Conservation (phyloP, 2,888 invertebrate species). For the Rhagonycha fulva region DNA sequence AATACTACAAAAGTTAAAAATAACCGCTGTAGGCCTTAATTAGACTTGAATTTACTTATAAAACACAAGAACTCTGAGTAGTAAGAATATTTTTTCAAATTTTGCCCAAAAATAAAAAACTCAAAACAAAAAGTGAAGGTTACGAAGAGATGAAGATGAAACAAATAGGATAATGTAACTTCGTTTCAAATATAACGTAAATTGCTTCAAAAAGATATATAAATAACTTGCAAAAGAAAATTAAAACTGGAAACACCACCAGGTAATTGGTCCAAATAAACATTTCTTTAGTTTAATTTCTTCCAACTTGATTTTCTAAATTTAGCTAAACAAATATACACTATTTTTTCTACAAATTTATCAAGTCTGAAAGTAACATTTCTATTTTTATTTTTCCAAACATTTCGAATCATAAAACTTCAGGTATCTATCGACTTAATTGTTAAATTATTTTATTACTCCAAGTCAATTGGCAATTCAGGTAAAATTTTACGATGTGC, state of each 20-base stretch:
- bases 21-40: not conserved
- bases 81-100: not conserved
- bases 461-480: not conserved
- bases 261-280: not conserved
- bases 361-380: not conserved
- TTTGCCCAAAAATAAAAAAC: not conserved
- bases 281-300: not conserved
- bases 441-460: not conserved
- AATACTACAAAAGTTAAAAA: not conserved
- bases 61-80: not conserved
- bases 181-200: not conserved
- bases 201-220: not conserved
- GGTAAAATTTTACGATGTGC: not conserved
- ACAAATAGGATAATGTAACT: not conserved
- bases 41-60: not conserved
- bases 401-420: not conserved
- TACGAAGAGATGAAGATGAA: not conserved
- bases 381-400: not conserved
- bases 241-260: not conserved
- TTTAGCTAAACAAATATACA: not conserved
- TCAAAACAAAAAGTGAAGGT: not conserved
- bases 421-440: not conserved
- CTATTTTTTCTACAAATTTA: not conserved
- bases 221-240: not conserved
- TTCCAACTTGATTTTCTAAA: not conserved